Evolutionary conservation across 30 jellyfish, hydroid and myxozoan genomes (phyloP), one percentile per base, ranked within the genome.

Genomic region (Aurelia coerulea): DNA sequence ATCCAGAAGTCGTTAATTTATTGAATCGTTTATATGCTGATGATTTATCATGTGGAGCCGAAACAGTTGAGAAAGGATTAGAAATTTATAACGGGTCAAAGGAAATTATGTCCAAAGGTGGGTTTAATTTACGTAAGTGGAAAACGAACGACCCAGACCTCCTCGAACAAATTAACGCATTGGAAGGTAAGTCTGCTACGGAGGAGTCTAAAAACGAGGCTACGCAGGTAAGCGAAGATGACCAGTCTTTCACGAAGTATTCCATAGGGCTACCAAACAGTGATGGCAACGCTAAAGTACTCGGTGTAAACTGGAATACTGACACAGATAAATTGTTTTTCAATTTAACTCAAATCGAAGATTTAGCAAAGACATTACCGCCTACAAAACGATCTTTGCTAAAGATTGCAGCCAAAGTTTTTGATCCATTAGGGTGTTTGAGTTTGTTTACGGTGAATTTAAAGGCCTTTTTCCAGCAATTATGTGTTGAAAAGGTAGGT

Each of bases 351-450:
- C 74, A 46, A 16, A 37, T 81, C 34, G 17, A 14, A 17, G 65
- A 35, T 10, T 77, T 77, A 31, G 87, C 84, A 2, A 73, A 74
- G 31, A 16, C 87, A 29, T 33, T 72, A 39, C 73, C 81, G 32
- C 74, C 76, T 1, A 42, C 89, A 15, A 88, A 88, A 73, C 13
- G 79, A 15, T 76, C 87, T 63, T 72, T 88, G 56, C 50, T 88
- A 37, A 56, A 64, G 10, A 49, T 88, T 17, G 74, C 96, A 15
- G 83, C 90, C 31, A 66, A 91, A 35, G 62, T 89, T 11, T 90
- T 85, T 33, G 97, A 90, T 90, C 97, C 97, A 11, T 2, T 90
- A 11, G 96, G 97, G 4, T 53, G 78, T 58, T 29, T 56, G 34
- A 33, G 52, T 59, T 66, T 79, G 63, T 64, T 89, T 58, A 62